A percentile compares a stretch with the other conserved stretches of the same genome.
These are phyloP conservation scores for Ciconia stormi DNA, from an alignment of 2,113 vertebrate species.

Conservation along the genomic window DNA sequence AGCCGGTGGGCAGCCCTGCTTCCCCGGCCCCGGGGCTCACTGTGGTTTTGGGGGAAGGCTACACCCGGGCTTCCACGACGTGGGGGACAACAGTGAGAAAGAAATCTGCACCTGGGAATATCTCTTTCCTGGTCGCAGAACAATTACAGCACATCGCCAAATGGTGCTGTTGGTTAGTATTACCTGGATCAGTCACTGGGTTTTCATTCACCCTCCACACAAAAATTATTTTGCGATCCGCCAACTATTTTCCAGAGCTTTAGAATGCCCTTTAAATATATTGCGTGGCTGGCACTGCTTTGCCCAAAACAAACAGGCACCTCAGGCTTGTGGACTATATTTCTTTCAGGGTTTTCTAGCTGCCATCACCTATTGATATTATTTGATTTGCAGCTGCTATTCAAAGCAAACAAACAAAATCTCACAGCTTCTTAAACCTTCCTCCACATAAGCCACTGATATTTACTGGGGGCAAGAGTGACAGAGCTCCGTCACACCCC, in stretches of 20 bases:
- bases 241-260: slow-evolving; percentile 5
- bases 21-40: fast-evolving
- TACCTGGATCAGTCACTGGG: background rate
- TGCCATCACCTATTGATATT: slow-evolving; percentile 56
- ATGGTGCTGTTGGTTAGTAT: background rate
- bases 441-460: background rate
- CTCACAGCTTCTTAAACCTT: slow-evolving; percentile 43
- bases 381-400: slow-evolving; percentile 47
- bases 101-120: background rate
- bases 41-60: background rate
- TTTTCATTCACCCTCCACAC: background rate
- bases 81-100: background rate
- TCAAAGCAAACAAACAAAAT: slow-evolving; percentile 62
- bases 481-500: background rate
- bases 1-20: fast-evolving
- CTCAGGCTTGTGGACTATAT: background rate
- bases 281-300: background rate
- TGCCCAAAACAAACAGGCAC: slow-evolving; percentile 17
- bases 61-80: fast-evolving
- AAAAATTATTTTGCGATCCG: background rate
- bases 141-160: background rate
- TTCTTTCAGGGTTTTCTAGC: background rate
- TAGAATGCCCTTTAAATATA: slow-evolving; percentile 48
- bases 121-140: background rate
- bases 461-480: slow-evolving; percentile 31